Evolutionary conservation across 2,797 vertebrate species (phyloP), one percentile per base, ranked within the genome.

Genomic region (Podargus strigoides): DNA sequence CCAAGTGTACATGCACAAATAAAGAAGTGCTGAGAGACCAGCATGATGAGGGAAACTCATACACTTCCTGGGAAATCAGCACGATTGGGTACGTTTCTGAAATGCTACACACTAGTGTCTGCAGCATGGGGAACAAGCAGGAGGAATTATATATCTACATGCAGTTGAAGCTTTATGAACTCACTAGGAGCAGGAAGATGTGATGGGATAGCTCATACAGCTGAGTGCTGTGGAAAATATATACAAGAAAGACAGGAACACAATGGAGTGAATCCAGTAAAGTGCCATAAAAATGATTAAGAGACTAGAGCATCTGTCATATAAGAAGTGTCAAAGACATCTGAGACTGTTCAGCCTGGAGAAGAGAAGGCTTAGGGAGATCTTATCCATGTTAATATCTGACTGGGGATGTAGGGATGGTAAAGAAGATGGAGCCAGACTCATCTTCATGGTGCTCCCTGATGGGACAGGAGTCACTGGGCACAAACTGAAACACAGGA

Each of bases 131-230:
- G 10, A 30, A 62, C 4, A 76, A 53, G 69, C 10, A 60, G 28
- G 42, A 81, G 9, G 28, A 68, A 49, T 23, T 41, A 42, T 18
- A 77, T 1, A 2, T 74, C 16, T 63, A 9, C 0, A 0, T 49
- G 37, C 26, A 69, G 28, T 50, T 67, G 39, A 7, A 73, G 15
- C 7, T 1, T 16, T 82, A 30, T 41, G 46, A 82, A 56, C 28
- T 63, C 4, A 3, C 8, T 60, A 42, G 41, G 20, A 87, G 44
- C 46, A 41, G 15, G 56, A 16, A 81, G 6, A n/a, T 37, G 20
- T 49, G 80, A 52, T 36, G n/a, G 20, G 27, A 67, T 23, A 81
- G 41, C 18, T 93, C 41, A 56, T 18, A 28, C 4, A 76, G 15
- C 23, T 49, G 63, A 49, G 20, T 59, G 32, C 13, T 72, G 56